Evolutionary conservation across 2,888 invertebrate genomes (phyloP), one percentile per base, ranked within the genome.

Genomic region (Eupithecia centaureata): DNA sequence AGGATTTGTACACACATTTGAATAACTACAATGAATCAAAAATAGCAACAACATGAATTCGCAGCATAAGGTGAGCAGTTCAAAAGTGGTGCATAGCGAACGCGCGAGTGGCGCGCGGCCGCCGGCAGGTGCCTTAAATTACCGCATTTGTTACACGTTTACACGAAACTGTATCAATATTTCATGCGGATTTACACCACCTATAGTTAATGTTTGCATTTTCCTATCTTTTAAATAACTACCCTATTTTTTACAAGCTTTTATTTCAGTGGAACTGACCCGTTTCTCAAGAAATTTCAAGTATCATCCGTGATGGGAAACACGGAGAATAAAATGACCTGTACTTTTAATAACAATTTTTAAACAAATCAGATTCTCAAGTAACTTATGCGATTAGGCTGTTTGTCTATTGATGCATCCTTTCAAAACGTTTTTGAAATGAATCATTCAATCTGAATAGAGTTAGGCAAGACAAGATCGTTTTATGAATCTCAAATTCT

Each of bases 121-220:
- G 81, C 82, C 83, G 84, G 86, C 92, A 93, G 92, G 93, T 93
- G 93, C 86, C 86, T 90, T 84, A 88, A 92, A 93, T 92, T 92
- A 92, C 93, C 92, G 90, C 92, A 93, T 93, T 92, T 92, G 92
- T 92, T 92, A 92, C 92, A 91, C 92, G 92, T 92, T 92, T 92
- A 92, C 92, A 91, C 90, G 89, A 91, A 92, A 92, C 92, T 92
- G 92, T 92, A 93, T 92, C 92, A 92, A 93, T 93, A 92, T 93
- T 91, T 93, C 92, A 93, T 90, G 87, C 87, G 90, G 90, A 93
- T 93, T 92, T 92, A 91, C 91, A 90, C 90, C 79, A 87, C 86
- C 88, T 85, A 91, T 90, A 86, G 89, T 86, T 86, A 83, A 82
- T 82, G 85, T 86, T 88, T 91, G 89, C 87, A 89, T 91, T 89